A percentile compares a stretch with the other conserved stretches of the same genome.
These are phyloP conservation scores for Sinocyclocheilus grahami DNA, from an alignment of 2,113 vertebrate genomes.

Conservation along the genomic window DNA sequence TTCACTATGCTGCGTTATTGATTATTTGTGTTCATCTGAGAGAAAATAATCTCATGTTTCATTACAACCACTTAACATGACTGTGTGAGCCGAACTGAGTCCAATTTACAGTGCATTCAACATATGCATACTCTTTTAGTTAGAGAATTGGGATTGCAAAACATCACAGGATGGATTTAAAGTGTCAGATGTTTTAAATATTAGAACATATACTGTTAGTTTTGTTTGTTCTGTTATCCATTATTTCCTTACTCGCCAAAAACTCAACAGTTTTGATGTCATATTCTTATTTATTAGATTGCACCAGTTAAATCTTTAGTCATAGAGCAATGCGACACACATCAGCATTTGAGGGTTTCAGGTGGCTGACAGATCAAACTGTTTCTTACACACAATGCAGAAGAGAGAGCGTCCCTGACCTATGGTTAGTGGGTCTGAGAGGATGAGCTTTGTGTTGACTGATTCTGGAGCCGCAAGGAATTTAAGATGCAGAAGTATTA, in stretches of 20 bases:
- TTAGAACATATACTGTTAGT: not conserved
- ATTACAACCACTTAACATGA: not conserved
- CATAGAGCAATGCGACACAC: not conserved
- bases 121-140: too few relatives aligned
- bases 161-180: not conserved
- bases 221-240: not conserved
- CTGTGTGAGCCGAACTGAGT: not conserved
- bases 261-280: not conserved
- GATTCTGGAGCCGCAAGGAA: not conserved
- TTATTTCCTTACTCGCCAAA: not conserved
- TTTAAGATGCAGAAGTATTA: not conserved
- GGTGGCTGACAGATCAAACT: not conserved
- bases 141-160: too few relatives aligned
- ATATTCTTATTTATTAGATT: not conserved
- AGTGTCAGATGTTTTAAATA: not conserved
- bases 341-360: not conserved
- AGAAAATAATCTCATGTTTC: not conserved
- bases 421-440: not conserved
- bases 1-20: not conserved
- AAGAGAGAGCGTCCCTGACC: not conserved
- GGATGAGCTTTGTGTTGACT: constrained; percentile 14
- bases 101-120: too few relatives aligned
- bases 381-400: not conserved
- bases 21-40: not conserved
- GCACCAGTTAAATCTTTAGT: not conserved